Conservation (phyloP, 2,113 vertebrate species). For the Motacilla alba region DNA sequence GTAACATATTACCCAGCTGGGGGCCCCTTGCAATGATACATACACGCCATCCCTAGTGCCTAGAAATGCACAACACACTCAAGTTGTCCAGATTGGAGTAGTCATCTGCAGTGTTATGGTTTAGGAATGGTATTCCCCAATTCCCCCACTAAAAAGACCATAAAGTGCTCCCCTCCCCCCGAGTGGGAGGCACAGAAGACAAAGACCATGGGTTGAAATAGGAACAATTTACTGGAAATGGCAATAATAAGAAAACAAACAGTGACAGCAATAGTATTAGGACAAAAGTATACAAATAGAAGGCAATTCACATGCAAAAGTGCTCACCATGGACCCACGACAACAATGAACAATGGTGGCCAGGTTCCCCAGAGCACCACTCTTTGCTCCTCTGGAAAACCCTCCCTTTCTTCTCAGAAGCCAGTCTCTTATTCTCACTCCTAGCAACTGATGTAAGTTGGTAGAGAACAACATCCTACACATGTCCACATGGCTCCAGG, state of each 20-base stretch:
- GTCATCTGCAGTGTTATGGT: background rate
- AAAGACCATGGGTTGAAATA: background rate
- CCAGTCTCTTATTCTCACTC: background rate
- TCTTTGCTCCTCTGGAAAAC: background rate
- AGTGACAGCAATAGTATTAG: background rate
- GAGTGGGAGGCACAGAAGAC: background rate
- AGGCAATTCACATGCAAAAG: background rate
- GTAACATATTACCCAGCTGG: background rate
- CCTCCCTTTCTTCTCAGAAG: background rate
- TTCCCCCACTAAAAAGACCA: background rate
- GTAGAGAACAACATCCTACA: background rate
- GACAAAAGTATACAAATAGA: background rate
- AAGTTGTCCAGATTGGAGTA: background rate
- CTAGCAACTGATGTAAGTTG: background rate
- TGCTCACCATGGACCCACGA: rapidly evolving
- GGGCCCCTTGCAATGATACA: no score
- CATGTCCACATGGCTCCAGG: background rate
- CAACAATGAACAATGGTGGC: background rate
- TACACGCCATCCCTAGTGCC: background rate
- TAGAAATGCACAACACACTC: background rate
- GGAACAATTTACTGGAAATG: background rate
- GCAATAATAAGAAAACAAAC: background rate
- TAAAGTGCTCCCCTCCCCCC: rapidly evolving
- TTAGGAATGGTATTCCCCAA: background rate
- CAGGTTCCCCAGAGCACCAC: rapidly evolving